Percentiles rank a stretch among this genome's conserved stretches.
phyloP scores from a whole-genome alignment of 2,797 vertebrate species.

The Anomalospiza imberbis region DNA sequence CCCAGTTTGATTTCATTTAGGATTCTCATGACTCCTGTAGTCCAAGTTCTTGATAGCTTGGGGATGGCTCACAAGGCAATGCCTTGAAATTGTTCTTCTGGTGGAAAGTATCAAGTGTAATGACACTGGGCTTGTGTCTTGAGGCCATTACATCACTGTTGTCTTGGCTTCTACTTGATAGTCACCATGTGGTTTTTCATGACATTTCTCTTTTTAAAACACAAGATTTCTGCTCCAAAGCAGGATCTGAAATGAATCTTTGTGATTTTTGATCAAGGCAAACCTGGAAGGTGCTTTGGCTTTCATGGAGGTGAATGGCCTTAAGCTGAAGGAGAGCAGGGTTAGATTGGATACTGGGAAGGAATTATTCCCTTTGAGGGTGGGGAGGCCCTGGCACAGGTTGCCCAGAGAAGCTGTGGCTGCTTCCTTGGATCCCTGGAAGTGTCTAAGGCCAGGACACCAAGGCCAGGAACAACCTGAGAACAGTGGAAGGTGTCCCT shows the following conservation, averaged over 20 bases:
- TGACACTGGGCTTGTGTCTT: not conserved
- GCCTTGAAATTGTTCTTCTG: not conserved
- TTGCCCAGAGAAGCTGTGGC: not conserved
- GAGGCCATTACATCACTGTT: not conserved
- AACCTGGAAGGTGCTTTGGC: not conserved
- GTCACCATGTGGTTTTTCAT: not conserved
- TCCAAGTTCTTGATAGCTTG: not conserved
- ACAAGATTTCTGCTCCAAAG: not conserved
- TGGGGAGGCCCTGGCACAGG: not conserved
- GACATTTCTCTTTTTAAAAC: not conserved
- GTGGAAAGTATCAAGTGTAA: not conserved
- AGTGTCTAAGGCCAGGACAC: not conserved
- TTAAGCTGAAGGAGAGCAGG: not conserved
- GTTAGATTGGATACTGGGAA: not conserved
- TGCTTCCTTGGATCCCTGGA: not conserved
- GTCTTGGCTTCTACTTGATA: not conserved
- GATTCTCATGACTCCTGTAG: not conserved
- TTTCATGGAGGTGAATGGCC: not conserved
- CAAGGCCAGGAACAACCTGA: not conserved
- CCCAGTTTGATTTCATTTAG: not conserved
- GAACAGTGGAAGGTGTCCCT: not conserved
- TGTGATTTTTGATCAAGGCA: not conserved
- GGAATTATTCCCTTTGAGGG: not conserved
- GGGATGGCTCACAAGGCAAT: not conserved
- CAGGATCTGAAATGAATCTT: not conserved